Conservation (phyloP, 2,797 vertebrate genomes). For the Vultur gryphus region DNA sequence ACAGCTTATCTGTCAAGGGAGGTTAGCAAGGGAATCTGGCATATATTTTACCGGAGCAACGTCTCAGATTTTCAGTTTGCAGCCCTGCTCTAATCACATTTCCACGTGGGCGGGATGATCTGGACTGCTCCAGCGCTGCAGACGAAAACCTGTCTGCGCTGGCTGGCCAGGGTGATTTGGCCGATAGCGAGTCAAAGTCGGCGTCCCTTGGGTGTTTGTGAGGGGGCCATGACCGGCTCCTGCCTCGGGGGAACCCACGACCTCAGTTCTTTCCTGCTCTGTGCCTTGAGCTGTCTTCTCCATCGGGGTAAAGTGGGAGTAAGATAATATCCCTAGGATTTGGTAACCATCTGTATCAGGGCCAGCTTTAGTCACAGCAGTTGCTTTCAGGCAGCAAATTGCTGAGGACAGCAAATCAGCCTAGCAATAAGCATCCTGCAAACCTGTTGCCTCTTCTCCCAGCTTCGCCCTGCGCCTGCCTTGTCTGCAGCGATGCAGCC, state of each 20-base stretch:
- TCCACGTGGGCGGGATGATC: not conserved
- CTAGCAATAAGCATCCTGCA: slow-evolving; percentile 9
- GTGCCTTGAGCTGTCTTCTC: not conserved
- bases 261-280: not conserved
- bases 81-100: slow-evolving; percentile 2
- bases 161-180: not conserved
- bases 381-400: not conserved
- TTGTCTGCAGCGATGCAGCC: rapidly evolving
- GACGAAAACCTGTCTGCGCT: not conserved
- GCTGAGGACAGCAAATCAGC: slow-evolving; percentile 36
- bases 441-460: not conserved
- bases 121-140: rapidly evolving
- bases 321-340: slow-evolving; percentile 5
- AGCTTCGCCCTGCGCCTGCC: rapidly evolving
- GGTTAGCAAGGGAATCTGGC: not conserved
- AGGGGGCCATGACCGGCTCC: not conserved
- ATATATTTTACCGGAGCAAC: not conserved
- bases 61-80: not conserved
- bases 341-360: not conserved
- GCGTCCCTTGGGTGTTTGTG: not conserved
- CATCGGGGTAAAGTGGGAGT: not conserved
- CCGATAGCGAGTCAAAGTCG: rapidly evolving
- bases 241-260: not conserved
- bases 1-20: not conserved
- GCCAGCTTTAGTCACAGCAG: slow-evolving; percentile 23